A percentile compares a stretch with the other conserved stretches of the same genome.
Evolutionary conservation across 2,113 vertebrate genomes (phyloP).

Genomic region (Nerophis ophidion): DNA sequence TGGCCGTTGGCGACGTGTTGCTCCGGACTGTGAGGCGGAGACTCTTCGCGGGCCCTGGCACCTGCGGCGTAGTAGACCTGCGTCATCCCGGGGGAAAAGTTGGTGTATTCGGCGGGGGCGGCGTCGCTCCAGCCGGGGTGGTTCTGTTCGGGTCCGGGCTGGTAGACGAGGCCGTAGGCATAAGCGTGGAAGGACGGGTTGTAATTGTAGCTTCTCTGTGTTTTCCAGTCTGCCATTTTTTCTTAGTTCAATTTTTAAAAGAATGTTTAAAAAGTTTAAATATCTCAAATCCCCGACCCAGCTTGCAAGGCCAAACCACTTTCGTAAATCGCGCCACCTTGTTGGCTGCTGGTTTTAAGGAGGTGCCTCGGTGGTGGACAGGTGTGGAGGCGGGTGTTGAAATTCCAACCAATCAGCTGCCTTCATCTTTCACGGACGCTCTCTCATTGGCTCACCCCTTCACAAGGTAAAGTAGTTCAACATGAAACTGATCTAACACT

Average conservation of each 20-base stretch:
- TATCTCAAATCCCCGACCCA: background rate
- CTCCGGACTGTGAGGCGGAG: constrained; percentile 44
- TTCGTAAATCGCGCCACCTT: background rate
- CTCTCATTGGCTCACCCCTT: background rate
- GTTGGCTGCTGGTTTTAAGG: constrained; percentile 22
- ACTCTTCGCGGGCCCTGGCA: constrained; percentile 23
- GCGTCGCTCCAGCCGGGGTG: constrained; percentile 44
- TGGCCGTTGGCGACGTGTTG: constrained; percentile 3
- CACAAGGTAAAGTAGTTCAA: too few relatives aligned
- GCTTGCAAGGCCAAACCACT: too few relatives aligned
- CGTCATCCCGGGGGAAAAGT: constrained; percentile 33
- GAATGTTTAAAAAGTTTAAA: background rate
- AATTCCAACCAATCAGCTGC: constrained; percentile 35
- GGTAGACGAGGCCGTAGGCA: constrained; percentile 62
- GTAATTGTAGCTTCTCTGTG: constrained; percentile 61
- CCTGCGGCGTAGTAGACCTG: constrained; percentile 37
- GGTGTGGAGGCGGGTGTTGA: background rate
- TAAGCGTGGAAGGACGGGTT: constrained; percentile 62
- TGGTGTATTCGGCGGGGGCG: constrained; percentile 11
- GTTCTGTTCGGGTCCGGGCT: constrained; percentile 46
- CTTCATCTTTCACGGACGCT: too few relatives aligned
- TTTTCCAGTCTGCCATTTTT: constrained; percentile 70
- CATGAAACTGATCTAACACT: too few relatives aligned
- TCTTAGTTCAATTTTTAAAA: background rate
- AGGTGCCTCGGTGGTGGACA: constrained; percentile 32